Base-by-base conservation (phyloP, 2,113 vertebrate genomes). In the Perognathus longimembris region DNA sequence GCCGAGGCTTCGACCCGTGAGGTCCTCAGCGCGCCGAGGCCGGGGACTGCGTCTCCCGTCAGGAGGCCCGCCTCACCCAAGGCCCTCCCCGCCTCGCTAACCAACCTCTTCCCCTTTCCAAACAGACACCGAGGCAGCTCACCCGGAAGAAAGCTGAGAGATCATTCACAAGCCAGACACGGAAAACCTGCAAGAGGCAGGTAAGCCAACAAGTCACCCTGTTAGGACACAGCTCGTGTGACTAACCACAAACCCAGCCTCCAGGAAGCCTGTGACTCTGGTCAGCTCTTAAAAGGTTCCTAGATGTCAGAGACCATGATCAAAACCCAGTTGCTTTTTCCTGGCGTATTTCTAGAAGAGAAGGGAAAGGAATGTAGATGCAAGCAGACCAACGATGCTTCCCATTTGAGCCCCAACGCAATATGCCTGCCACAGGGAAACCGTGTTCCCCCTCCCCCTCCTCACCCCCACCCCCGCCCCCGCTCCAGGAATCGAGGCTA, bases 141-240 rank as follows among this genome's bases (percentile, higher is more conserved):
- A 22, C 6, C 11, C 6, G n/a, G 71, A 76, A 61, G 61, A 76
- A 1, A 75, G 10, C 10, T 15, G 4, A 59, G 32, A 26, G 67
- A 66, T 38, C 21, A 36, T 69, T 32, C 77, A 20, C 24, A 14
- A 54, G 12, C 50, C 32, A 57, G n/a, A 91, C 32, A 7, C 26
- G 7, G n/a, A 42, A 83, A 76, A 30, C 14, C 5, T 9, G 30
- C 30, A 7, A 40, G n/a, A 34, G 66, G 36, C n/a, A 79, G 61
- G 17, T 28, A 18, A 45, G n/a, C n/a, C n/a, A n/a, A 59, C 59
- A 78, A 32, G 32, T 1, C 28, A 11, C 30, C 10, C n/a, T 32
- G 10, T 61, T 24, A 3, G 36, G 3, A 28, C 4, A 10, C 1
- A 22, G 22, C 2, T 6, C 3, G 30, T 1, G 9, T 7, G 26